Evolutionary conservation across 2,797 vertebrate genomes (phyloP).

Genomic region (Acanthornis magna): DNA sequence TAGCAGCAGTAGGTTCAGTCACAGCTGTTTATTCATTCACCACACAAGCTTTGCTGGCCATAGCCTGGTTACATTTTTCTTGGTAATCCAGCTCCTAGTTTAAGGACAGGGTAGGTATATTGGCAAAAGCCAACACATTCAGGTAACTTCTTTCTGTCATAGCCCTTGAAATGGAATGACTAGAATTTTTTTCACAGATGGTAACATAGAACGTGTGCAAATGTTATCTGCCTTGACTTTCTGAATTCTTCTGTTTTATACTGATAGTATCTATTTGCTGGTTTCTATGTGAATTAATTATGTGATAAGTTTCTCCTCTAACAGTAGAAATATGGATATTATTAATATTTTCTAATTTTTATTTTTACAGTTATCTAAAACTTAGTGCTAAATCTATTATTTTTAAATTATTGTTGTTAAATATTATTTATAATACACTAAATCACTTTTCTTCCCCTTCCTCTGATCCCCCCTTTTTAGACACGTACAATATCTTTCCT

Average conservation of each 20-base stretch:
- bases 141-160: neutral
- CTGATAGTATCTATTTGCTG: neutral
- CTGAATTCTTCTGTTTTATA: neutral
- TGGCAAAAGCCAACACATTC: neutral
- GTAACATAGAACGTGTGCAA: neutral
- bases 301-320: neutral
- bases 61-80: neutral
- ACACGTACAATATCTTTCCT: neutral
- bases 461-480: accelerated
- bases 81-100: neutral
- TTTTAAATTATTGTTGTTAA: neutral
- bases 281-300: neutral
- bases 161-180: neutral
- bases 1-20: neutral
- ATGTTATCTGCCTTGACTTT: neutral
- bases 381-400: neutral
- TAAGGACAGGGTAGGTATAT: neutral
- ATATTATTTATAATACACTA: neutral
- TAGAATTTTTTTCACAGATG: neutral
- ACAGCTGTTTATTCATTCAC: neutral
- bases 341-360: neutral
- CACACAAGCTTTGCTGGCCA: neutral
- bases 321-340: neutral
- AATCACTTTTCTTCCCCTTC: neutral
- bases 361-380: neutral